Evolutionary conservation across 1,140 invertebrate species (phyloP), one percentile per base, ranked within the genome.

Genomic region (Sinonovacula constricta): DNA sequence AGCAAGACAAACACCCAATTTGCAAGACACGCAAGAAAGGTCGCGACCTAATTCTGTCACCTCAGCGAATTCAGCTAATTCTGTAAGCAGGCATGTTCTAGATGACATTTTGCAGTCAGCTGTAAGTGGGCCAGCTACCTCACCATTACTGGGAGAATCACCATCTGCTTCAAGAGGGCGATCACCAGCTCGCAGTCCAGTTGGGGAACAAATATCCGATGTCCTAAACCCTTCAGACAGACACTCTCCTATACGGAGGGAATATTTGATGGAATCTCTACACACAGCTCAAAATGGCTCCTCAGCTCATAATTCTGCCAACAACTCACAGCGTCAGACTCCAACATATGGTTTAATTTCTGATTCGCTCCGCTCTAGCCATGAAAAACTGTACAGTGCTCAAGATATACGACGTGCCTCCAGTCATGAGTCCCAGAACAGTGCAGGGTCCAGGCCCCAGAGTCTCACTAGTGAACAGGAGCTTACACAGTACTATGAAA

Each of bases 401-500:
- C 79, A 81, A 45, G 80, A 79, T 14, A 24, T 67, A 15, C n/a
- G 49, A 2, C 54, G 45, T 22, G n/a, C 28, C 12, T 56, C 26
- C 39, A 82, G 75, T 45, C 30, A 49, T 36, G 54, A 71, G 7
- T 71, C 76, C n/a, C 62, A 45, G 24, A 18, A 18, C 34, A 45
- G 63, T 62, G 39, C 62, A 28, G 39, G 76, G 7, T 83, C 69
- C 15, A 57, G 81, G 4, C 83, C 83, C 30, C 81, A 82, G 63
- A 84, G 83, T 70, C 18, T 87, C 0, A 86, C 81, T 3, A 88
- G 87, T 77, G 87, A 88, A 69, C 87, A 88, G 62, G 87, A 88
- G 79, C 72, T 88, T 28, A 74, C 82, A 18, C 83, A 88, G 56
- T 88, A 84, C 31, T 77, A 84, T 56, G 81, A 83, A 45, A 34